A percentile compares a stretch with the other conserved stretches of the same genome.
These are phyloP conservation scores for Sesamia nonagrioides DNA, from an alignment of 1,140 invertebrate species.

Conservation along the genomic window DNA sequence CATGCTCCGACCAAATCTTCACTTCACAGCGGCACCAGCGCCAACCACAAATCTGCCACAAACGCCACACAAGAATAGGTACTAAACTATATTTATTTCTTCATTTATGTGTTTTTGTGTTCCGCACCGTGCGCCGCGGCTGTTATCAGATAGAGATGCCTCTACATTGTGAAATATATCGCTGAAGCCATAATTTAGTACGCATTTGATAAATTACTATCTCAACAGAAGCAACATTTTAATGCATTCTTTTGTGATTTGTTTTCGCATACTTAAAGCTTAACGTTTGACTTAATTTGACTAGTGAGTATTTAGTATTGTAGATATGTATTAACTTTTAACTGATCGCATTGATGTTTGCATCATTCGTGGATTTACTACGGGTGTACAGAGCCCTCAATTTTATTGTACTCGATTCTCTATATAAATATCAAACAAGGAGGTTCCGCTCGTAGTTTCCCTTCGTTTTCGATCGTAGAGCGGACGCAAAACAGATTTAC, in stretches of 20 bases:
- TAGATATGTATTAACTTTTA: conserved; percentile 78
- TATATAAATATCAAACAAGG: conserved; percentile 6
- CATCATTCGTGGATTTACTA: conserved; percentile 30
- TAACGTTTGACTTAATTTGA: conserved; percentile 77
- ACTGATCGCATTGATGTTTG: conserved; percentile 69
- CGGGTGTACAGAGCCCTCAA: background rate
- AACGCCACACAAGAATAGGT: conserved; percentile 85
- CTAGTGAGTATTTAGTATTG: conserved; percentile 64
- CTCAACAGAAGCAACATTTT: conserved; percentile 83
- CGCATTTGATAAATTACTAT: conserved; percentile 75
- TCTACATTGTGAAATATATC: conserved; percentile 71
- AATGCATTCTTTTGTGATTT: conserved; percentile 82
- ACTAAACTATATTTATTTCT: conserved; percentile 83
- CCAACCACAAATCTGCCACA: conserved; percentile 82
- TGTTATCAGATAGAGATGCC: conserved; percentile 76
- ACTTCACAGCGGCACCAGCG: conserved; percentile 85
- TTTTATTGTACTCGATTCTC: conserved; percentile 34
- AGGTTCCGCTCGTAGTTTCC: conserved; percentile 28
- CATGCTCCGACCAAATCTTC: conserved; percentile 86
- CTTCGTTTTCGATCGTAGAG: conserved; percentile 15
- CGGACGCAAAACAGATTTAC: conserved; percentile 46
- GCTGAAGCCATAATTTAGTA: conserved; percentile 75
- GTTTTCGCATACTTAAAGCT: conserved; percentile 77
- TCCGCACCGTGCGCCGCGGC: conserved; percentile 81
- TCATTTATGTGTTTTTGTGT: conserved; percentile 85